A percentile compares a stretch with the other conserved stretches of the same genome.
Evolutionary conservation across 2,888 invertebrate genomes (phyloP).

Genomic region (Lochmaea capreae): DNA sequence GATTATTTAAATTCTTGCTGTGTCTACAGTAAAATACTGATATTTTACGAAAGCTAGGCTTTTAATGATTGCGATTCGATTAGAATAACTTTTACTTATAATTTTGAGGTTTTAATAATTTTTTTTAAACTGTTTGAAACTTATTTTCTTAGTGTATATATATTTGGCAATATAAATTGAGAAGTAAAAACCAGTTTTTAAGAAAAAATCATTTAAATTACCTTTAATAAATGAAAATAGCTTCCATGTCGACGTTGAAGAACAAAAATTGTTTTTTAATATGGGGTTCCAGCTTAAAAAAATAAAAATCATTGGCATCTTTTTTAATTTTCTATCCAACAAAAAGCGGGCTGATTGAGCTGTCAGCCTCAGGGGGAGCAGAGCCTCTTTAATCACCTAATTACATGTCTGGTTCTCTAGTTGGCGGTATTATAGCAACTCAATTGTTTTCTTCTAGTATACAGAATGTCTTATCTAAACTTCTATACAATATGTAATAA

Average conservation of each 20-base stretch:
- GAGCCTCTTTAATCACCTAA: conserved; percentile 65
- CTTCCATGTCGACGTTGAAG: conserved; percentile 51
- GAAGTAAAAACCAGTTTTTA: neutral
- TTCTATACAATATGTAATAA: too few species aligned
- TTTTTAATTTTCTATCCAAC: conserved; percentile 55
- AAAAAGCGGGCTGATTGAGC: conserved; percentile 65
- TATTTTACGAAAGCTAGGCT: neutral
- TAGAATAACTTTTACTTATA: too few species aligned
- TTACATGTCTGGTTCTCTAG: conserved; percentile 63
- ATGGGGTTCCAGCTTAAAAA: conserved; percentile 59
- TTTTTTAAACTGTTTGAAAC: too few species aligned
- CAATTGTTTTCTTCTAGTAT: conserved; percentile 55
- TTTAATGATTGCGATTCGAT: too few species aligned
- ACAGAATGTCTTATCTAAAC: neutral
- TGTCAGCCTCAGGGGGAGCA: conserved; percentile 64
- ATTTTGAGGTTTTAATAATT: too few species aligned
- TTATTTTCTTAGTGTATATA: neutral
- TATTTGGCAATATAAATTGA: neutral
- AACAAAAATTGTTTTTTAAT: conserved; percentile 65
- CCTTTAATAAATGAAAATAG: conserved; percentile 18
- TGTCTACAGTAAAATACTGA: conserved; percentile 14
- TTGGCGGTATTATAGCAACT: conserved; percentile 61
- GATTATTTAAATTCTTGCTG: conserved; percentile 58
- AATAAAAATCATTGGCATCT: conserved; percentile 60
- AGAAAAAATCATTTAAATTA: conserved; percentile 8